Conservation (phyloP, 2,797 vertebrate genomes). For the Calcarius lapponicus region DNA sequence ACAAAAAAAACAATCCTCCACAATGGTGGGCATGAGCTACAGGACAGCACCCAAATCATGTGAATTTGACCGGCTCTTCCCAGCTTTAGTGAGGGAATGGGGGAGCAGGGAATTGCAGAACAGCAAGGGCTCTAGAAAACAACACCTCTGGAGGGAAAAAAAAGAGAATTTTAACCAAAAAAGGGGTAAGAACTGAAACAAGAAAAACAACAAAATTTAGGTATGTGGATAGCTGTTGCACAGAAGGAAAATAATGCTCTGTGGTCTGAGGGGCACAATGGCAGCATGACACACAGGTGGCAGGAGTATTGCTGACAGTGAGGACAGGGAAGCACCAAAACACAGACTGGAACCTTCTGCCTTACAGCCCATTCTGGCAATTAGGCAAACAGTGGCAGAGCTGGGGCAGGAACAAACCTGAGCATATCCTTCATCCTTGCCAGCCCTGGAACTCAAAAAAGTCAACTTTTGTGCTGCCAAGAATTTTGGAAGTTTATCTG, state of each 20-base stretch:
- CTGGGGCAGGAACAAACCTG: not conserved
- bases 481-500: not conserved
- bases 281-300: fast-evolving
- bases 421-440: fast-evolving
- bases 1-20: not conserved
- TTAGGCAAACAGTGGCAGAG: fast-evolving
- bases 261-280: fast-evolving
- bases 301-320: fast-evolving
- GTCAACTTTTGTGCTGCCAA: not conserved
- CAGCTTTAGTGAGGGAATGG: fast-evolving
- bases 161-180: fast-evolving
- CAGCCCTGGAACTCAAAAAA: not conserved
- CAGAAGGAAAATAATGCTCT: not conserved
- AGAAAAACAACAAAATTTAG: fast-evolving
- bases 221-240: not conserved
- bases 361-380: not conserved
- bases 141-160: fast-evolving
- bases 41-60: fast-evolving
- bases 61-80: not conserved
- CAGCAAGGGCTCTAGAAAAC: not conserved
- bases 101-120: not conserved
- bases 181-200: not conserved
- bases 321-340: not conserved
- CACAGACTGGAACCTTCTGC: not conserved
- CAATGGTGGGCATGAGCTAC: not conserved